Percentiles rank a stretch among this genome's conserved stretches.
These are phyloP conservation scores for Crocodylus rhombifer DNA, from an alignment of 2,797 vertebrate genomes.

Conservation along the genomic window DNA sequence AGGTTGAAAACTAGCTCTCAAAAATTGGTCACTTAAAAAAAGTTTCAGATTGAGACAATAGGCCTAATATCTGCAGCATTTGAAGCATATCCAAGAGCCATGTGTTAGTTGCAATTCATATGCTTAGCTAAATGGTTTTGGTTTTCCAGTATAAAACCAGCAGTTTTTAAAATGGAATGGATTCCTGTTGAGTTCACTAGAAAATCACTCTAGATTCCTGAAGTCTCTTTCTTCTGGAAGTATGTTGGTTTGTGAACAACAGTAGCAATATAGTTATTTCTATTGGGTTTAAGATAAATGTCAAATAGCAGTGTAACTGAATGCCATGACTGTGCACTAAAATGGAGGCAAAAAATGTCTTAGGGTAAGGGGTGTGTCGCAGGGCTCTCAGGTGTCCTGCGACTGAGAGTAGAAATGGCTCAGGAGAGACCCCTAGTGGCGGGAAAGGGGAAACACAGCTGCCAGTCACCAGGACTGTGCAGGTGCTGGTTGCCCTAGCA, in stretches of 20 bases:
- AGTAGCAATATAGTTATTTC: not conserved
- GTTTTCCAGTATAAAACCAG: not conserved
- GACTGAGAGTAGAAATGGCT: too few relatives aligned
- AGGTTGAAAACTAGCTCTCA: not conserved
- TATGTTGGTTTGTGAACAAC: not conserved
- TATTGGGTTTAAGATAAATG: accelerated
- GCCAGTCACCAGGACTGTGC: too few relatives aligned
- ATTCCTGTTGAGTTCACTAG: not conserved
- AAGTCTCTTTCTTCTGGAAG: not conserved
- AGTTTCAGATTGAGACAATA: not conserved
- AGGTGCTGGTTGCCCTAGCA: too few relatives aligned
- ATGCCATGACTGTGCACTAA: not conserved
- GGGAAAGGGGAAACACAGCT: too few relatives aligned
- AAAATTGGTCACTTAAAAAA: conserved; percentile 7
- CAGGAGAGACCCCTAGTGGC: too few relatives aligned
- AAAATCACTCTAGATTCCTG: not conserved
- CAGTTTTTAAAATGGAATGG: not conserved
- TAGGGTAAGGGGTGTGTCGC: not conserved
- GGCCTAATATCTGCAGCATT: conserved; percentile 23
- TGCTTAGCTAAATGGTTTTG: not conserved
- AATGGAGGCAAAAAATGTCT: not conserved
- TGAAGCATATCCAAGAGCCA: not conserved
- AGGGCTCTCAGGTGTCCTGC: too few relatives aligned
- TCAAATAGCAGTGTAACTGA: not conserved
- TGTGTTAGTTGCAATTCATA: not conserved